A percentile compares a stretch with the other conserved stretches of the same genome.
Evolutionary conservation across 2,888 invertebrate genomes (phyloP).

Genomic region (Schizaphis graminum): DNA sequence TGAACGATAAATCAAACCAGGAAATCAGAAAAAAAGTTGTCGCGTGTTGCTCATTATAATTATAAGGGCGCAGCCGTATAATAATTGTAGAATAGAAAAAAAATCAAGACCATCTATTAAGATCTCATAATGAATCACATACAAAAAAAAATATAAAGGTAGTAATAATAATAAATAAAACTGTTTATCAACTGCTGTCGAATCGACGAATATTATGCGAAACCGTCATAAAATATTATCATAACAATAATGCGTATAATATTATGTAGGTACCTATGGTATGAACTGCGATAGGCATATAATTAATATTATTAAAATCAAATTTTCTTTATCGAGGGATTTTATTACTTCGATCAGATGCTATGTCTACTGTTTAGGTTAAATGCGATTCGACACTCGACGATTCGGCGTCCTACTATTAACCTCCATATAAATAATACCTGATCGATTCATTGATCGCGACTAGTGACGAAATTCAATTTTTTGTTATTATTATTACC

Average conservation of each 20-base stretch:
- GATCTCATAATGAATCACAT: slow-evolving; percentile 37
- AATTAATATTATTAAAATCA: not conserved
- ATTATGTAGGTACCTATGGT: not conserved
- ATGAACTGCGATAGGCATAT: not conserved
- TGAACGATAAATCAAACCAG: slow-evolving; percentile 40
- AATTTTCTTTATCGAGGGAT: not conserved
- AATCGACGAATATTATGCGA: not conserved
- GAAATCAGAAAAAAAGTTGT: slow-evolving; percentile 31
- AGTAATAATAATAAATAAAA: not conserved
- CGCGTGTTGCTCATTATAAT: slow-evolving; percentile 42
- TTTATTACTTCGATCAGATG: not conserved
- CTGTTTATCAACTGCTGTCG: not conserved
- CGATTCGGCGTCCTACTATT: not conserved
- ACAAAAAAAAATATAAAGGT: not conserved
- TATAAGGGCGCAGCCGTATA: not conserved
- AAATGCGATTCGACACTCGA: not conserved
- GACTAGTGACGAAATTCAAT: not conserved
- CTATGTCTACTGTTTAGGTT: not conserved
- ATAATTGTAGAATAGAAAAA: slow-evolving; percentile 4
- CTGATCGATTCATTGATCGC: not conserved
- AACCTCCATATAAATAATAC: not conserved
- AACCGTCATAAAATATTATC: not conserved
- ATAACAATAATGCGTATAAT: not conserved
- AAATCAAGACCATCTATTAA: slow-evolving; percentile 35
- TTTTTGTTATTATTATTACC: not conserved